A percentile compares a stretch with the other conserved stretches of the same genome.
These are phyloP conservation scores for Procambarus clarkii DNA, from an alignment of 1,140 invertebrate species.

Conservation along the genomic window DNA sequence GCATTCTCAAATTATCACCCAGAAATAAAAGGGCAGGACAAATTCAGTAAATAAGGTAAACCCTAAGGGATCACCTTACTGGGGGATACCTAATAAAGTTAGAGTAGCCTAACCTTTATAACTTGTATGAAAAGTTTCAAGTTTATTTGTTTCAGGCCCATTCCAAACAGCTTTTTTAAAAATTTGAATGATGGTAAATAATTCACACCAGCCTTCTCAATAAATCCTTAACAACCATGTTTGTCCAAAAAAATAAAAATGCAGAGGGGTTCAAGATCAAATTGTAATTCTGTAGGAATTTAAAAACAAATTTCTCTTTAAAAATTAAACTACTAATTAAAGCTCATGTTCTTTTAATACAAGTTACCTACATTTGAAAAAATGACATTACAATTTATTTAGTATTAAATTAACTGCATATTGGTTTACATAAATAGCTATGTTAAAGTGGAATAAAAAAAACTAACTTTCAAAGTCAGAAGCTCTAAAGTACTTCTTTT, in stretches of 20 bases:
- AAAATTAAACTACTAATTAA: neutral
- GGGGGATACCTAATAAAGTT: neutral
- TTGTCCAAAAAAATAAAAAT: neutral
- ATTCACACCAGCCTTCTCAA: neutral
- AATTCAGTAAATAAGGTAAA: too few relatives aligned
- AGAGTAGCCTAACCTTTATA: neutral
- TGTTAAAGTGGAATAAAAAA: neutral
- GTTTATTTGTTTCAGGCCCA: neutral
- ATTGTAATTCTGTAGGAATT: neutral
- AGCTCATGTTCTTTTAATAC: neutral
- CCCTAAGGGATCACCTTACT: too few relatives aligned
- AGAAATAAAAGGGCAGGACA: too few relatives aligned
- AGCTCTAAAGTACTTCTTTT: neutral
- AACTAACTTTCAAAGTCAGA: neutral
- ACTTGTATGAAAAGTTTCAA: neutral
- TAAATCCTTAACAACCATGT: neutral
- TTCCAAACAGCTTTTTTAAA: neutral
- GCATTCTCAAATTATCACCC: too few relatives aligned
- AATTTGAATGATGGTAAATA: neutral
- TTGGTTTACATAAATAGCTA: neutral
- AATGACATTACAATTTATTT: neutral
- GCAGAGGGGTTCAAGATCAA: neutral
- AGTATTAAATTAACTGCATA: neutral
- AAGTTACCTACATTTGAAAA: neutral
- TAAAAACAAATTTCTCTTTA: neutral